Evolutionary conservation across 1,140 invertebrate species (phyloP).

Genomic region (Magallana angulata): DNA sequence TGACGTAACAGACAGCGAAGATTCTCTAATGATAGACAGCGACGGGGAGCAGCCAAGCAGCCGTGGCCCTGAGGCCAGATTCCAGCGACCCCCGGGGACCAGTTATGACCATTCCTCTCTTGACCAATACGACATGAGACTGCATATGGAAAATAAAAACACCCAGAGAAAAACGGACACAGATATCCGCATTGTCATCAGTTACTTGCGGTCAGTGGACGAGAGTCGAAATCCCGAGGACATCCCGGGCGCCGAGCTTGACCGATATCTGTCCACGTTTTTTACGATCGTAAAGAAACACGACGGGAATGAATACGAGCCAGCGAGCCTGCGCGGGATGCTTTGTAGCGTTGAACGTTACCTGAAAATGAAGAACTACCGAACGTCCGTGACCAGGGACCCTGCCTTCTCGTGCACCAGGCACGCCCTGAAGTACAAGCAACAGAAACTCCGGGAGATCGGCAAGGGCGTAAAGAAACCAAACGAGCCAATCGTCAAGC

Average conservation of each 20-base stretch:
- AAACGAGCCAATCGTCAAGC: conserved; percentile 60
- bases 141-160: conserved; percentile 72
- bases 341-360: conserved; percentile 73
- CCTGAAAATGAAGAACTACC: conserved; percentile 70
- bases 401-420: conserved; percentile 69
- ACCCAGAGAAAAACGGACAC: conserved; percentile 75
- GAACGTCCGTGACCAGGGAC: conserved; percentile 71
- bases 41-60: neutral
- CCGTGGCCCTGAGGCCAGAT: neutral
- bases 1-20: neutral
- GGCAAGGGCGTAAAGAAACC: conserved; percentile 67
- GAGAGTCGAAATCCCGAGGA: conserved; percentile 69
- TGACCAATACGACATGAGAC: conserved; percentile 38
- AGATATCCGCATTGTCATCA: conserved; percentile 71
- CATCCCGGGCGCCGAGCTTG: conserved; percentile 70
- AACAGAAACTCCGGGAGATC: conserved; percentile 68
- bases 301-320: conserved; percentile 74
- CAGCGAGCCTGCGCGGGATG: conserved; percentile 71
- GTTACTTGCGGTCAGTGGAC: conserved; percentile 70
- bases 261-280: conserved; percentile 72
- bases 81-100: neutral
- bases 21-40: conserved; percentile 33
- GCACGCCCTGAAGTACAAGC: conserved; percentile 71
- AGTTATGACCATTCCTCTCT: neutral
- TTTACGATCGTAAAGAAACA: conserved; percentile 73